A percentile compares a stretch with the other conserved stretches of the same genome.
phyloP scores from a whole-genome alignment of 2,888 invertebrate genomes.

The Heteromyza rotundicornis region DNA sequence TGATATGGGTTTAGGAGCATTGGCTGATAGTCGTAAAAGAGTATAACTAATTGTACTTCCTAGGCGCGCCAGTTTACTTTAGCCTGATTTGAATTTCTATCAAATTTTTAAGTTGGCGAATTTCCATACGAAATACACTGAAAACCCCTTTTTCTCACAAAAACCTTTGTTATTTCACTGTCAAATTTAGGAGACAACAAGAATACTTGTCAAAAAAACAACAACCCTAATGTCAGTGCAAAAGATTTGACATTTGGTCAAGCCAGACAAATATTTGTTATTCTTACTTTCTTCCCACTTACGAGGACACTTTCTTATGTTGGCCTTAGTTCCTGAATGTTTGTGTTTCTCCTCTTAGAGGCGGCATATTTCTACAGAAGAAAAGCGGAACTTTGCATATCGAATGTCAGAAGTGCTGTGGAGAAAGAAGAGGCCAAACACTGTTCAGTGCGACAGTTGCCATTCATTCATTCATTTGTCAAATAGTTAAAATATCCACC shows the following conservation, averaged over 20 bases:
- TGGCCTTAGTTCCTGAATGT: too few species aligned
- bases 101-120: too few species aligned
- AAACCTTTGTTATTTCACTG: neutral
- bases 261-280: constrained; percentile 1
- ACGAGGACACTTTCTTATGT: neutral
- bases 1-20: neutral
- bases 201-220: neutral
- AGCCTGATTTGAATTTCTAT: too few species aligned
- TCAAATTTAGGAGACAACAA: neutral
- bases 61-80: too few species aligned
- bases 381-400: constrained; percentile 20
- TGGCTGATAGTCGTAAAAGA: too few species aligned
- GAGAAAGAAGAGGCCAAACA: too few species aligned
- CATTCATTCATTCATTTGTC: too few species aligned
- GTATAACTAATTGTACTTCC: too few species aligned
- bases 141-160: neutral
- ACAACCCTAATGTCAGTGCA: neutral
- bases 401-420: neutral
- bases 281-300: neutral
- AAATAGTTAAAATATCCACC: too few species aligned
- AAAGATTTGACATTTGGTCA: neutral
- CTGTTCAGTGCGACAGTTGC: too few species aligned
- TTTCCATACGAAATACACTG: too few species aligned
- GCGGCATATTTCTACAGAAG: neutral
- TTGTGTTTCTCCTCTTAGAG: too few species aligned